Evolutionary conservation across 2,888 invertebrate species (phyloP).

Genomic region (Polyommatus icarus): DNA sequence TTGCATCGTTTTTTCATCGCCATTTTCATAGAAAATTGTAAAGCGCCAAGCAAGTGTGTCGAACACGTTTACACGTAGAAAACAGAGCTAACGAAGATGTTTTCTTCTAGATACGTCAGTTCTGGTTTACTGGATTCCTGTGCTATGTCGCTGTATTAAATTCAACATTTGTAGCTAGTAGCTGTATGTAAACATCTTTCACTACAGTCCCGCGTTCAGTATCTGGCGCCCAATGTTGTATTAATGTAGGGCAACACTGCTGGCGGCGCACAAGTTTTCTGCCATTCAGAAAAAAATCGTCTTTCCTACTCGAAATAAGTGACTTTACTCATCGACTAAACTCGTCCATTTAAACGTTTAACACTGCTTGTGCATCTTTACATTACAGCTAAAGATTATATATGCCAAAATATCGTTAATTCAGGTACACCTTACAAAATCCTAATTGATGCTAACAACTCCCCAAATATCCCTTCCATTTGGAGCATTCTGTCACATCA

Average conservation of each 20-base stretch:
- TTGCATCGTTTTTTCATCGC: not conserved
- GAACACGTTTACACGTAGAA: not conserved
- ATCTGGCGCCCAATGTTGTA: not conserved
- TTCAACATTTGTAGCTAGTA: no score
- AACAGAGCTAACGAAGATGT: not conserved
- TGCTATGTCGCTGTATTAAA: not conserved
- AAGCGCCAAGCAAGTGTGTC: not conserved
- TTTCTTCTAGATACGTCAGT: not conserved
- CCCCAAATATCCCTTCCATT: not conserved
- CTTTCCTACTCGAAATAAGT: no score
- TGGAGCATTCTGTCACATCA: slow-evolving; percentile 8
- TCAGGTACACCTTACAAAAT: not conserved
- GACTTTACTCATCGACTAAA: no score
- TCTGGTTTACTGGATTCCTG: not conserved
- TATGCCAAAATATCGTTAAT: no score
- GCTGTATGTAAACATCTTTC: not conserved
- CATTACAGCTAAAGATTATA: no score
- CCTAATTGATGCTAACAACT: not conserved
- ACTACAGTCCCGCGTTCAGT: not conserved
- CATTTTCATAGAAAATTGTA: not conserved
- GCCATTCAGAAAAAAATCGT: not conserved
- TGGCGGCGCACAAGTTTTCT: not conserved
- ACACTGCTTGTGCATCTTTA: no score
- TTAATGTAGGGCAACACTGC: not conserved
- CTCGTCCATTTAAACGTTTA: no score